Base-by-base conservation (phyloP, 1,140 invertebrate species). In the Mya arenaria region DNA sequence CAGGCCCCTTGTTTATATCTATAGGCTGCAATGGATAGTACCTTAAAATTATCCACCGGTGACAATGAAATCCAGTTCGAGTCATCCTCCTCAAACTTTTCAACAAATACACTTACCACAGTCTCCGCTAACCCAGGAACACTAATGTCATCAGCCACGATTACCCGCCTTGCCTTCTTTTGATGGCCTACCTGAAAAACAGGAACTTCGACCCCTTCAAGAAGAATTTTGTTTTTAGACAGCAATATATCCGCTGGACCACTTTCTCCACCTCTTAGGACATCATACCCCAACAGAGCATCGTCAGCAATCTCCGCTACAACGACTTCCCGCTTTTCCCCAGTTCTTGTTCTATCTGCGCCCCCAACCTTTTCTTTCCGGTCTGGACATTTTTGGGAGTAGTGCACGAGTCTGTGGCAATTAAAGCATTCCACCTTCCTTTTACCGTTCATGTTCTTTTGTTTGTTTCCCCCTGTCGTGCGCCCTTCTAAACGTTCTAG, bases 221-320 rank as follows among this genome's bases (percentile, higher is more conserved):
- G 55, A 23, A n/a, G 28, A 36, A 74, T 74, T 25, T 55, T 28
- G 6, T 52, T 52, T 19, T 41, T 74, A 37, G 30, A 37, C n/a
- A 74, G 32, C 52, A 74, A 17, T 8, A 74, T 32, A 17, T 74
- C 56, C 37, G 71, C 71, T 60, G 71, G 52, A n/a, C 48, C 71
- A 4, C 39, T 28, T 58, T 60, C 71, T 37, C 36, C 30, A 8
- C 55, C 55, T 23, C 4, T 60, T 28, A 68, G 4, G 17, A 68
- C 28, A 37, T 34, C 37, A 37, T 68, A 68, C 30, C 37, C 6
- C n/a, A 68, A 28, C 13, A 74, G 28, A 25, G 71, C 71, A 8
- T 74, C 71, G 23, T 74, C 71, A 10, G 56, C 71, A 8, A 74
- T 74, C n/a, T 74, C 71, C 25, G 55, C 71, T 10, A 74, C 55